Evolutionary conservation across 2,888 invertebrate genomes (phyloP), one percentile per base, ranked within the genome.

Genomic region (Oscheius sp.): DNA sequence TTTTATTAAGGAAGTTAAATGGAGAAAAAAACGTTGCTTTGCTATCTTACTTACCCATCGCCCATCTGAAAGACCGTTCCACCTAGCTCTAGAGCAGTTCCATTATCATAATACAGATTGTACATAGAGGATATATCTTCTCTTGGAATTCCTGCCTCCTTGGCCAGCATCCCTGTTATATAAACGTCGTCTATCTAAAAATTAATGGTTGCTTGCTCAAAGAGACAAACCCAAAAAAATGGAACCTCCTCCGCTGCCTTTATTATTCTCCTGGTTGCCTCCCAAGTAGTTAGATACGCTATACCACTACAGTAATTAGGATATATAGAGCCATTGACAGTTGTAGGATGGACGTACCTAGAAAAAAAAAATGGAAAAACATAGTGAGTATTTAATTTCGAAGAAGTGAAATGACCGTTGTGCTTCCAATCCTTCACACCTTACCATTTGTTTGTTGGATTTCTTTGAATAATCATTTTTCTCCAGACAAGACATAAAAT

Each of bases 151-250:
- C 22, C 20, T 14, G 14, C 44, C 6, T 17, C 8, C 5, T 9
- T 28, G 12, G 59, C 44, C 9, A 59, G n/a, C 1, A 44, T 28
- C 8, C 59, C 59, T 14, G 59, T 59, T 3, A 59, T 59, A 17
- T 28, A 59, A 9, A 59, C 59, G 17, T 59, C 59, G n/a, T 59
- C 59, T 9, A 59, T 24, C 59, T 59, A 20, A n/a, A n/a, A n/a
- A n/a, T n/a, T n/a, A n/a, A n/a, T n/a, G n/a, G n/a, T n/a, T n/a
- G n/a, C n/a, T n/a, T n/a, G n/a, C n/a, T n/a, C n/a, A n/a, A n/a
- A n/a, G n/a, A n/a, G n/a, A n/a, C n/a, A n/a, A n/a, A 57, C 59
- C 59, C 59, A 59, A 30, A 44, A 59, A 30, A 20, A 54, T 5
- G 54, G 54, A 32, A 54, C n/a, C 9, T 54, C 33, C 8, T 54